These are phyloP conservation scores for Nothoprocta perdicaria DNA, from an alignment of 2,113 vertebrate species.

Conservation along the genomic window DNA sequence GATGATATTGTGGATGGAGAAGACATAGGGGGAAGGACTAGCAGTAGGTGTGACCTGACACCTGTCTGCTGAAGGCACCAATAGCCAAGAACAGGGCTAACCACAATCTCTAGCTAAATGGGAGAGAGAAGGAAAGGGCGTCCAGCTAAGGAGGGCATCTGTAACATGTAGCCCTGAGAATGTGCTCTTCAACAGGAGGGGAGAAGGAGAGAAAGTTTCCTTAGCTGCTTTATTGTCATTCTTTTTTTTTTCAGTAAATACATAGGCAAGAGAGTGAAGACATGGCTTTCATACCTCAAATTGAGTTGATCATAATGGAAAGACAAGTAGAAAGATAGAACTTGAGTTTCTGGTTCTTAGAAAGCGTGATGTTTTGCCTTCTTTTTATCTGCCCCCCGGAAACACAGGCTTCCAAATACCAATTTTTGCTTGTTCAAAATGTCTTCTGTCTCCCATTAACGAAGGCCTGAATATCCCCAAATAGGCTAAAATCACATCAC, in stretches of 20 bases:
- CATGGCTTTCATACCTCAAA: not conserved
- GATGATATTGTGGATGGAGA: not conserved
- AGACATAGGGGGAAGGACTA: not conserved
- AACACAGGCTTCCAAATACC: not conserved
- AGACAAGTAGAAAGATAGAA: not conserved
- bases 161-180: not conserved
- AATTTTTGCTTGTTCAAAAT: not conserved
- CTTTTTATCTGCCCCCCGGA: not conserved
- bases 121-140: not conserved
- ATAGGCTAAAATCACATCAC: not conserved
- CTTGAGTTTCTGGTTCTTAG: not conserved
- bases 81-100: not conserved
- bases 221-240: not conserved
- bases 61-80: rapidly evolving
- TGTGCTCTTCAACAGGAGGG: not conserved
- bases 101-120: rapidly evolving
- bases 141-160: not conserved
- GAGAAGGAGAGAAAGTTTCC: not conserved
- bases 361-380: not conserved
- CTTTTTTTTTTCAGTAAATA: not conserved
- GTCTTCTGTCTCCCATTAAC: not conserved
- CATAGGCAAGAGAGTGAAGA: not conserved
- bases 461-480: not conserved
- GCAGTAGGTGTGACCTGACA: not conserved
- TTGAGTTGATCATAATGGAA: not conserved